phyloP scores from a whole-genome alignment of 2,888 invertebrate genomes.

The Drosophila sordidapex region DNA sequence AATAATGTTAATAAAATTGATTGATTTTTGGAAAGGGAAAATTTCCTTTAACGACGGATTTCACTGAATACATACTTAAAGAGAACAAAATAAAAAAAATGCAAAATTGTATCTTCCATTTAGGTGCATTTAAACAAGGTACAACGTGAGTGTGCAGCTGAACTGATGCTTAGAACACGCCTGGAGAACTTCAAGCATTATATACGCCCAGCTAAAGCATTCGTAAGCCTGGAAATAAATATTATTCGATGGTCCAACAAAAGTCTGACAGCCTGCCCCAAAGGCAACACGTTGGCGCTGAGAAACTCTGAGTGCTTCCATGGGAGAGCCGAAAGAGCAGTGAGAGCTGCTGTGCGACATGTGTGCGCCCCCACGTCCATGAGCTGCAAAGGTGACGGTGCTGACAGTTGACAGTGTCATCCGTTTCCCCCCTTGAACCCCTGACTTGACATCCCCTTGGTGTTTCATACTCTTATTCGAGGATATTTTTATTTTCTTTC shows the following conservation, averaged over 20 bases:
- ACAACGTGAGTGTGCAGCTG: constrained; percentile 1
- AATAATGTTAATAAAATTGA: neutral
- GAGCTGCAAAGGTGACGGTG: constrained; percentile 68
- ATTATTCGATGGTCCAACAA: constrained; percentile 59
- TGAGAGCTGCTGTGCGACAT: constrained; percentile 5
- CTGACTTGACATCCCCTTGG: constrained; percentile 9
- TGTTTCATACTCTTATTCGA: constrained; percentile 6
- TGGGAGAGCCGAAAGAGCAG: constrained; percentile 6
- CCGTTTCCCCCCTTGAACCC: constrained; percentile 16
- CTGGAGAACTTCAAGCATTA: constrained; percentile 40
- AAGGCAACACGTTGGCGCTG: constrained; percentile 5
- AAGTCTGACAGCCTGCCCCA: constrained; percentile 49
- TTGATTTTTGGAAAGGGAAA: neutral
- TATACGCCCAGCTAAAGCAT: constrained; percentile 45
- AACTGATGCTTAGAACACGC: constrained; percentile 9
- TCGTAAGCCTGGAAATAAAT: constrained; percentile 44
- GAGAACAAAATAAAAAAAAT: no score
- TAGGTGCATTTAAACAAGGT: neutral
- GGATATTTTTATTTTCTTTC: neutral
- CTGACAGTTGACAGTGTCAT: constrained; percentile 63
- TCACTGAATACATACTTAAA: neutral
- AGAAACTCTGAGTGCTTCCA: constrained; percentile 20
- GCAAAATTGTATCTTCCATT: neutral
- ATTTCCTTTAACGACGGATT: neutral
- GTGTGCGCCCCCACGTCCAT: constrained; percentile 47